phyloP scores from a whole-genome alignment of 2,113 vertebrate genomes.

The Narcine bancroftii region DNA sequence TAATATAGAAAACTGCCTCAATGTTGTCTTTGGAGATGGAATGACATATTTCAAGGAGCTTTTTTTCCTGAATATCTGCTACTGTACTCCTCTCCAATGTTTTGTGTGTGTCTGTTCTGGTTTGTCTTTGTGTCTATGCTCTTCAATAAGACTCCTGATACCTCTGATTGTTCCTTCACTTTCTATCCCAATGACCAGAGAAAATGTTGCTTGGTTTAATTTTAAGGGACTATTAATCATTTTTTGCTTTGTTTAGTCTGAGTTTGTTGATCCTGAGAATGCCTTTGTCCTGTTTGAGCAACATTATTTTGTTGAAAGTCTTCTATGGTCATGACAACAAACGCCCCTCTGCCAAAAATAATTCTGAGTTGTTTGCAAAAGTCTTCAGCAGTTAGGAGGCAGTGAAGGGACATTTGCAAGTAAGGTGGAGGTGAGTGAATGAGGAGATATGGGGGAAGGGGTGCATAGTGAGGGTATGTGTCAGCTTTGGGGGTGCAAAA shows the following conservation, averaged over 20 bases:
- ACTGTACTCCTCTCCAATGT: background rate
- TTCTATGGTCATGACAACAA: background rate
- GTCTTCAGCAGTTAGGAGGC: background rate
- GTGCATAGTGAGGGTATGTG: no score
- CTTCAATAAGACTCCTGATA: background rate
- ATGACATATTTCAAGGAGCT: background rate
- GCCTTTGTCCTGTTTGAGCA: background rate
- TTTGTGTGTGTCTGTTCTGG: background rate
- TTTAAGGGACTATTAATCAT: background rate
- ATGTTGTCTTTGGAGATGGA: background rate
- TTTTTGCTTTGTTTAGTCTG: conserved; percentile 6
- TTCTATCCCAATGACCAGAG: background rate
- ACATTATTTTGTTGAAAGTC: background rate
- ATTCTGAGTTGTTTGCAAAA: background rate
- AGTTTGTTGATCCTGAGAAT: background rate
- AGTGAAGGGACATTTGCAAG: no score
- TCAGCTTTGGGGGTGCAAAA: background rate
- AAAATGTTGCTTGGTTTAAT: background rate
- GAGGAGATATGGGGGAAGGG: background rate
- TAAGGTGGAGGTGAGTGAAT: no score
- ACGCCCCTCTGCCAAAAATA: background rate
- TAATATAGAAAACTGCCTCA: background rate
- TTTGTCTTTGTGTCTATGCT: background rate
- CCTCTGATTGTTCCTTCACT: background rate
- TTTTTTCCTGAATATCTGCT: background rate